Evolutionary conservation across 2,888 invertebrate species (phyloP).

Genomic region (Phengaris alcon): DNA sequence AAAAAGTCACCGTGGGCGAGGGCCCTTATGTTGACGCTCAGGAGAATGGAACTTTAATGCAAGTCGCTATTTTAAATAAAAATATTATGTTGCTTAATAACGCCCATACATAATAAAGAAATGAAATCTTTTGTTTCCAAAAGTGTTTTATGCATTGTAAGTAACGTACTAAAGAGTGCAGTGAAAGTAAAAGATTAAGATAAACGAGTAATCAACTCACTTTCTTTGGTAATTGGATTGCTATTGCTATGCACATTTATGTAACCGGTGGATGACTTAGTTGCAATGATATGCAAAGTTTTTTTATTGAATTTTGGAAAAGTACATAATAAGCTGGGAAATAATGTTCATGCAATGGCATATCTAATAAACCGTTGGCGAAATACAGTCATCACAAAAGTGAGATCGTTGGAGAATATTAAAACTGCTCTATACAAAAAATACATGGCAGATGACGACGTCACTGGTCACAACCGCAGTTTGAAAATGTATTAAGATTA

Average conservation of each 20-base stretch:
- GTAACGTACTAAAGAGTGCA: slow-evolving; percentile 28
- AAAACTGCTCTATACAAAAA: too few relatives aligned
- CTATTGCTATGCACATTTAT: slow-evolving; percentile 15
- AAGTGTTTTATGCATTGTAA: slow-evolving; percentile 15
- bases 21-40: neutral
- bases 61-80: neutral
- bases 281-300: neutral
- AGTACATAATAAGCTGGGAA: too few relatives aligned
- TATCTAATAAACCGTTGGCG: too few relatives aligned
- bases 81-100: slow-evolving; percentile 4
- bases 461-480: too few relatives aligned
- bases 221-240: slow-evolving; percentile 34
- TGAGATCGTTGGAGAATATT: too few relatives aligned
- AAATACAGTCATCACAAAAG: too few relatives aligned
- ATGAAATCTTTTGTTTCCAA: slow-evolving; percentile 12
- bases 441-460: too few relatives aligned
- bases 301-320: too few relatives aligned
- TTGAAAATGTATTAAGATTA: too few relatives aligned
- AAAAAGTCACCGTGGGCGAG: too few relatives aligned
- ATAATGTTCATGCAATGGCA: too few relatives aligned
- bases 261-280: neutral
- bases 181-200: slow-evolving; percentile 38
- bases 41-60: neutral
- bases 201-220: slow-evolving; percentile 39
- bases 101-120: neutral